Evolutionary conservation across 2,888 invertebrate genomes (phyloP), one percentile per base, ranked within the genome.

Genomic region (Agrotis exclamationis): DNA sequence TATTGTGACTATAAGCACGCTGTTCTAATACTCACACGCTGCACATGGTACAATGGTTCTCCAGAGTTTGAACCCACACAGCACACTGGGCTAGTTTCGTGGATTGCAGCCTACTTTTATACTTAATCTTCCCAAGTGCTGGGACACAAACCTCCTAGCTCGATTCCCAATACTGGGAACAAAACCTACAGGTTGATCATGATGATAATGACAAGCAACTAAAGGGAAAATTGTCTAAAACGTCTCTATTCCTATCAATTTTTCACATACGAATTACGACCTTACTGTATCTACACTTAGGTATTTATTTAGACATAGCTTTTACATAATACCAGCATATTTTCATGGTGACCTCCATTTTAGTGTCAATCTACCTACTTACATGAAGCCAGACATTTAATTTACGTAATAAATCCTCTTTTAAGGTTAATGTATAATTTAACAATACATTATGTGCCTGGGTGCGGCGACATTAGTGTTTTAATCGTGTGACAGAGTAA

Each of bases 381-480:
- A 63, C 54, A 44, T 67, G 72, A 65, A 76, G 76, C 76, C 71
- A 76, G 48, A 67, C 72, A 51, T 18, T 67, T 66, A 72, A 66
- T 72, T 67, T 51, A 33, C 24, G 54, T 59, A 63, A 76, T 76
- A 63, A 76, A 76, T 77, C 78, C 53, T 72, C 16, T 67, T 76
- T 48, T 63, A 53, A 50, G 78, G 76, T 78, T 77, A 66, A 39
- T 48, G 33, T 76, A 45, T 69, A 70, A 69, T 60, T 63, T 50
- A 59, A 59, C 63, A 75, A 54, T 20, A 53, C 63, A 75, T 54
- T 18, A 54, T 53, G 22, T n/a, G 9, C 5, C 33, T 48, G 28
- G 76, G 70, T 28, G 54, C n/a, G 76, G 63, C 22, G 20, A 53
- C 62, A 58, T 69, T 75, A 53, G 45, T 28, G 54, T 63, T 58